A percentile compares a stretch with the other conserved stretches of the same genome.
phyloP scores from a whole-genome alignment of 1,140 invertebrate species.

The Doryteuthis pealeii region DNA sequence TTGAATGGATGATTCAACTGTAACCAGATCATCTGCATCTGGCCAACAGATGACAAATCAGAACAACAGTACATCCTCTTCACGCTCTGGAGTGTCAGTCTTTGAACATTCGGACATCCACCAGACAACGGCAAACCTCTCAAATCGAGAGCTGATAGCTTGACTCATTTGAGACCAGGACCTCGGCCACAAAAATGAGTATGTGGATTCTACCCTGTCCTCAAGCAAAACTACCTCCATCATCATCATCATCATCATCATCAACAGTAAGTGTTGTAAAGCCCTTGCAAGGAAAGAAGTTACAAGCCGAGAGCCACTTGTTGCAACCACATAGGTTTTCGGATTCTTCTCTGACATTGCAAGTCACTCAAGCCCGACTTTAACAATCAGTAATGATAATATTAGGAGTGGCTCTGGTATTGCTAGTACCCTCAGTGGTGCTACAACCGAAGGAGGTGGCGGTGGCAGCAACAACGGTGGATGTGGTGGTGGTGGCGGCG shows the following conservation, averaged over 20 bases:
- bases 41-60: background rate
- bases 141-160: conserved; percentile 34
- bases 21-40: background rate
- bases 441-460: conserved; percentile 9
- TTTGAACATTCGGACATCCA: background rate
- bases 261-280: conserved; percentile 18
- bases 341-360: background rate
- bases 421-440: background rate
- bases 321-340: background rate
- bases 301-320: background rate
- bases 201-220: conserved; percentile 51
- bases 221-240: conserved; percentile 15
- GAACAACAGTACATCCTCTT: conserved; percentile 2
- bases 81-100: background rate
- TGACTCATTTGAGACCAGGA: conserved; percentile 46
- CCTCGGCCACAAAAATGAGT: conserved; percentile 54
- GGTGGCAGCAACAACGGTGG: conserved; percentile 9
- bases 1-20: background rate
- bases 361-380: background rate
- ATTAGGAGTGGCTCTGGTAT: background rate
- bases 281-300: conserved; percentile 14
- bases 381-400: background rate
- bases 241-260: conserved; percentile 4
- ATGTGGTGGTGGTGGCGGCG: conserved; percentile 17
- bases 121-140: conserved; percentile 17